phyloP scores from a whole-genome alignment of 92 coral and sea anemone species.

The Anthopleura xanthogrammica region DNA sequence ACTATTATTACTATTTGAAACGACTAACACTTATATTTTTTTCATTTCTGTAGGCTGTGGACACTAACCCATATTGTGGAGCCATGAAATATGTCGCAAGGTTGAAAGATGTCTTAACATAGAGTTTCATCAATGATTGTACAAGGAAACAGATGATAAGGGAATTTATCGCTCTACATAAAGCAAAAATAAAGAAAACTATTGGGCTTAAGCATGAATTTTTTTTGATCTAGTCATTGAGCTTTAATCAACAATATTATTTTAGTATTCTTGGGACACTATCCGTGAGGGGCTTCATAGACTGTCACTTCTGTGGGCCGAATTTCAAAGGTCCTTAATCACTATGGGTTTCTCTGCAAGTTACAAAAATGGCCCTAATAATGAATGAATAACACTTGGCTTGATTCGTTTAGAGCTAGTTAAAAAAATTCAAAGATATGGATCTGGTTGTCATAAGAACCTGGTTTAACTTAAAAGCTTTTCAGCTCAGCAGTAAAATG shows the following conservation, averaged over 20 bases:
- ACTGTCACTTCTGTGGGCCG: constrained; percentile 10
- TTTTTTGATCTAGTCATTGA: not conserved
- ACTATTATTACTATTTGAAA: constrained; percentile 16
- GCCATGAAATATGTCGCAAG: not conserved
- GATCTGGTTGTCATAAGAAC: not conserved
- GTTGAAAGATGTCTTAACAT: not conserved
- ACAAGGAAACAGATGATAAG: not conserved
- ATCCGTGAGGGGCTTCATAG: not conserved
- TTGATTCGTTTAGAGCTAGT: constrained; percentile 9
- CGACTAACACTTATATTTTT: not conserved
- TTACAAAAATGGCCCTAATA: constrained; percentile 19
- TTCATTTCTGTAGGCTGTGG: not conserved
- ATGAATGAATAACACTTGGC: not conserved
- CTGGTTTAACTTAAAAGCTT: not conserved
- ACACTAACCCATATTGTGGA: not conserved
- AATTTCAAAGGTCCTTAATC: constrained; percentile 21
- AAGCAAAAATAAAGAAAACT: not conserved
- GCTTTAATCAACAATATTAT: not conserved
- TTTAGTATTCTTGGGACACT: constrained; percentile 13
- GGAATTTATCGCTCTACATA: not conserved
- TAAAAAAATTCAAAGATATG: constrained; percentile 20
- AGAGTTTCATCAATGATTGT: not conserved
- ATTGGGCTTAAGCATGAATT: not conserved
- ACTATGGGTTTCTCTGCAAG: constrained; percentile 10
- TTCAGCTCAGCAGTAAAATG: not conserved